Evolutionary conservation across 1,140 invertebrate species (phyloP).

Genomic region (Papilio dardanus): DNA sequence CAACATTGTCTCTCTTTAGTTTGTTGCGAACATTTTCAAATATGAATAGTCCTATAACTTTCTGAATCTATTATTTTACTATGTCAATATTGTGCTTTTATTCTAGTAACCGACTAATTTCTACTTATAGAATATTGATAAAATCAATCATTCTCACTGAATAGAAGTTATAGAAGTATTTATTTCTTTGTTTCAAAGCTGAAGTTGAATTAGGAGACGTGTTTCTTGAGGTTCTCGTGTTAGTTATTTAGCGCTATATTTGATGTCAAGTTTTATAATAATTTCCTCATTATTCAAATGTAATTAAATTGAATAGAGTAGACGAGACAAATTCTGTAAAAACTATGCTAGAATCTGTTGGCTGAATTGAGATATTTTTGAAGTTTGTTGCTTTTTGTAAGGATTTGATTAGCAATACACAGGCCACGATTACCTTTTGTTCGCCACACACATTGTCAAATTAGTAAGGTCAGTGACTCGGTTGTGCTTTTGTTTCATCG

Average conservation of each 20-base stretch:
- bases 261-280: background rate
- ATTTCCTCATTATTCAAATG: background rate
- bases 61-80: background rate
- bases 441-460: background rate
- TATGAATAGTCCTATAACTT: constrained; percentile 1
- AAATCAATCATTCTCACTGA: background rate
- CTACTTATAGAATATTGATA: background rate
- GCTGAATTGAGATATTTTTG: too few relatives aligned
- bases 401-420: too few relatives aligned
- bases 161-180: too few relatives aligned
- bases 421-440: background rate
- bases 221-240: too few relatives aligned
- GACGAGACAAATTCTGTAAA: background rate
- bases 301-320: background rate
- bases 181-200: too few relatives aligned
- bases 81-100: background rate
- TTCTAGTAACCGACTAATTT: background rate
- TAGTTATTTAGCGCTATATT: background rate
- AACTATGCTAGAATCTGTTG: background rate
- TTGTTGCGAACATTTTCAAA: constrained; percentile 23
- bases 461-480: background rate
- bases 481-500: background rate
- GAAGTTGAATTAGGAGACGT: too few relatives aligned
- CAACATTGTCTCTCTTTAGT: constrained; percentile 36
- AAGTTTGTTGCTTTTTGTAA: too few relatives aligned